A percentile compares a stretch with the other conserved stretches of the same genome.
Conservation (phyloP, 1,140 invertebrate species). For the Artemia franciscana region DNA sequence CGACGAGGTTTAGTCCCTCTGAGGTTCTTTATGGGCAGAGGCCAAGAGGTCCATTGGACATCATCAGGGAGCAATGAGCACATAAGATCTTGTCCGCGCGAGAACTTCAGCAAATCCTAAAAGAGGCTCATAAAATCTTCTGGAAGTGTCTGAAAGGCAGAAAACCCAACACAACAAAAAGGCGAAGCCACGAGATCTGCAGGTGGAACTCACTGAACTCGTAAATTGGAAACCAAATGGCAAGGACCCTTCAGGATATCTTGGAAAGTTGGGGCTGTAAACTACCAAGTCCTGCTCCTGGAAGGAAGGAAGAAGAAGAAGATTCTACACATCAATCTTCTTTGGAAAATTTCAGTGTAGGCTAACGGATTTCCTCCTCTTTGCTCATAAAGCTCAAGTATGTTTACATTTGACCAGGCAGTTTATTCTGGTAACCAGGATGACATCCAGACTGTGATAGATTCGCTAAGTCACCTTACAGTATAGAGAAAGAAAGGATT, state of each 20-base stretch:
- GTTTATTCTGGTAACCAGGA: no score
- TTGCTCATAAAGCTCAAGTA: neutral
- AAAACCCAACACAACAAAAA: neutral
- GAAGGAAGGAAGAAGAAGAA: neutral
- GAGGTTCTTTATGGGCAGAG: conserved; percentile 22
- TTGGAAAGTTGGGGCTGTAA: neutral
- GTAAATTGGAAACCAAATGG: neutral
- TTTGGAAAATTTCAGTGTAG: neutral
- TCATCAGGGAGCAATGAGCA: neutral
- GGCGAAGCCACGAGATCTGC: neutral
- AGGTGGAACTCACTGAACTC: neutral
- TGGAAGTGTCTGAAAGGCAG: neutral
- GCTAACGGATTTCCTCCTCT: neutral
- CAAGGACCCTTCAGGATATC: neutral
- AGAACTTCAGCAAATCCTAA: neutral
- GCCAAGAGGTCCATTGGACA: conserved; percentile 9
- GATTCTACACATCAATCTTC: neutral
- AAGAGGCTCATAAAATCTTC: neutral
- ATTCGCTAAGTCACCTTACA: no score
- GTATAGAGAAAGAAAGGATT: no score
- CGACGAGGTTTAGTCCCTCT: conserved; percentile 20
- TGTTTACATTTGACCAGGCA: no score
- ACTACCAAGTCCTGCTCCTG: neutral
- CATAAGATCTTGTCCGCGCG: neutral
- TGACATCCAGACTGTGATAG: no score